A percentile compares a stretch with the other conserved stretches of the same genome.
phyloP scores from a whole-genome alignment of 2,113 vertebrate species.

The Gymnobelideus leadbeateri region DNA sequence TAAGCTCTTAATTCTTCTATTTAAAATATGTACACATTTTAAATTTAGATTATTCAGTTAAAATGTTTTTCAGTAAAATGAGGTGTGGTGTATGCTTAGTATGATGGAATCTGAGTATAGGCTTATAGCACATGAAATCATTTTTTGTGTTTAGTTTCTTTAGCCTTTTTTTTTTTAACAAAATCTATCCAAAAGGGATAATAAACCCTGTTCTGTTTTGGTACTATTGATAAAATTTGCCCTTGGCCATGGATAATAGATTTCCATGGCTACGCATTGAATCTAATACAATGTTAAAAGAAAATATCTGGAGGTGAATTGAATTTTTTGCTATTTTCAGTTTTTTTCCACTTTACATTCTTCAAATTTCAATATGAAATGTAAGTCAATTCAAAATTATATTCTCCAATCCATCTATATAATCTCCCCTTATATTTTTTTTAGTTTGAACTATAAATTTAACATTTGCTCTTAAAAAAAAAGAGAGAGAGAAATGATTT shows the following conservation, averaged over 20 bases:
- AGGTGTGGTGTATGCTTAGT: neutral
- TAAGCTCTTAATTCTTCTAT: neutral
- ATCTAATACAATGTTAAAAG: neutral
- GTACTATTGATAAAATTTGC: neutral
- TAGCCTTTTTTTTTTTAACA: neutral
- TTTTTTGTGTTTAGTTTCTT: neutral
- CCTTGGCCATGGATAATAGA: neutral
- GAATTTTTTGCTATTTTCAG: neutral
- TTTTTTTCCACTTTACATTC: neutral
- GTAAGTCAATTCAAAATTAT: slow-evolving; percentile 8
- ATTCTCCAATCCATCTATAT: neutral
- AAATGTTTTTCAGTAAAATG: neutral
- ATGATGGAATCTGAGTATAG: neutral
- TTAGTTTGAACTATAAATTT: neutral
- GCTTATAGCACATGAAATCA: neutral
- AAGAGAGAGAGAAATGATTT: neutral
- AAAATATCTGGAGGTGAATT: neutral
- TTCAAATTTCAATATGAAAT: slow-evolving; percentile 20
- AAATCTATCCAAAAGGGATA: neutral
- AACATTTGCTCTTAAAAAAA: neutral
- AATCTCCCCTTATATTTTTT: neutral
- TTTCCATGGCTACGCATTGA: neutral
- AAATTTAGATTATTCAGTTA: neutral
- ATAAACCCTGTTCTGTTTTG: neutral
- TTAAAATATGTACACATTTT: neutral